Percentiles rank a stretch among this genome's conserved stretches.
Conservation (phyloP, 2,113 vertebrate species). For the Channa maculata region DNA sequence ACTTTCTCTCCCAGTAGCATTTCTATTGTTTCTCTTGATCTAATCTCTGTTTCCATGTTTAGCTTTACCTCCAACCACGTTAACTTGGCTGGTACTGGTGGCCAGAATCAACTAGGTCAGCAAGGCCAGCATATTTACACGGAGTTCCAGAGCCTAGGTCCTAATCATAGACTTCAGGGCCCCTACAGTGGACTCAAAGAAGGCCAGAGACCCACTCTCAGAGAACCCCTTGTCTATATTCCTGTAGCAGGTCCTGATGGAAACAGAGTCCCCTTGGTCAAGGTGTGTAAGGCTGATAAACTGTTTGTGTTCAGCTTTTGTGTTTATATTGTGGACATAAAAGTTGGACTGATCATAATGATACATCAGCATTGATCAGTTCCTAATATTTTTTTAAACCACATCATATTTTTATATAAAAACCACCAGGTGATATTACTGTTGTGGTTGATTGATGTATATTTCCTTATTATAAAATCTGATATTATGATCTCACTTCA, state of each 20-base stretch:
- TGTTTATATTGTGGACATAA: too few species aligned
- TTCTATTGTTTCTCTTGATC: not conserved
- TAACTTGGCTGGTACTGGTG: slow-evolving; percentile 88
- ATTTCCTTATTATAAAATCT: too few species aligned
- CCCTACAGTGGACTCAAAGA: slow-evolving; percentile 69
- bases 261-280: slow-evolving; percentile 87
- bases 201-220: slow-evolving; percentile 77
- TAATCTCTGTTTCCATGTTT: slow-evolving; percentile 23
- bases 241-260: slow-evolving; percentile 84
- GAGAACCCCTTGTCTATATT: slow-evolving; percentile 80
- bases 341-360: too few species aligned
- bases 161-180: slow-evolving; percentile 74
- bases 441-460: too few species aligned
- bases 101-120: slow-evolving; percentile 84
- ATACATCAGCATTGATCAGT: too few species aligned
- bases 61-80: slow-evolving; percentile 87
- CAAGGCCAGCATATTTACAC: slow-evolving; percentile 92
- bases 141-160: slow-evolving; percentile 87
- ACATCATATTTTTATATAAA: too few species aligned
- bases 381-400: too few species aligned
- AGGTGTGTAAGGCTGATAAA: slow-evolving; percentile 56
- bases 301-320: too few species aligned
- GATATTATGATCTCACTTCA: not conserved
- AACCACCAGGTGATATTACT: too few species aligned
- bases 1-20: not conserved